Evolutionary conservation across 2,113 vertebrate genomes (phyloP), one percentile per base, ranked within the genome.

Genomic region (Nanorana parkeri): DNA sequence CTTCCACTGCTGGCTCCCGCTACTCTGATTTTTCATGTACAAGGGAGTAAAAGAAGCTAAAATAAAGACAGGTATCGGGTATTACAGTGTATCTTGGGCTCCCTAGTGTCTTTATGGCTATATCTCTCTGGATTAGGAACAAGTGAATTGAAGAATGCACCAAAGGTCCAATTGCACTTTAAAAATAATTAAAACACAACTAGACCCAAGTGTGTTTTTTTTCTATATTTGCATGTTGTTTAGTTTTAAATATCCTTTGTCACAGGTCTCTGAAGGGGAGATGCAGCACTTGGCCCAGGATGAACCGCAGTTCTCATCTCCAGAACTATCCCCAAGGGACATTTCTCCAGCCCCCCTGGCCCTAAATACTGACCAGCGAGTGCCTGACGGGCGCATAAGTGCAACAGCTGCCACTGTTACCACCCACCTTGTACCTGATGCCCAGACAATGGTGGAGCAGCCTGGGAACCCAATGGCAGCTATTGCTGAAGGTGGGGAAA

Each of bases 231-330:
- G 32, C 32, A 36, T 36, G 32, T 36, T 36, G 32, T 36, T 36
- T 0, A 2, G 2, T 5, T 36, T 36, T 19, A 3, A n/a, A n/a
- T n/a, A 20, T 41, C 29, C 29, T 68, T 20, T n/a, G 5, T 28
- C 66, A 78, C 86, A 94, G 94, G 88, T 90, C 36, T 60, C 58
- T 0, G 92, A 93, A 32, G 89, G 90, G 24, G 87, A 91, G 23
- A 86, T 88, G 85, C 90, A 90, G 84, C 89, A 88, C 0, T 47
- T 76, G 80, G 84, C 89, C 8, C 83, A 84, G 13, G 87, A 64
- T 1, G 85, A 89, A 21, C 83, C 64, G 7, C 79, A 28, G 0
- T 76, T 69, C 5, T 80, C 60, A 0, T 41, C 85, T 36, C 81
- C 69, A 7, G 89, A 85, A 79, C 67, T 77, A 63, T 80, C 86